Evolutionary conservation across 2,113 vertebrate species (phyloP), one percentile per base, ranked within the genome.

Genomic region (Chloropsis hardwickii): DNA sequence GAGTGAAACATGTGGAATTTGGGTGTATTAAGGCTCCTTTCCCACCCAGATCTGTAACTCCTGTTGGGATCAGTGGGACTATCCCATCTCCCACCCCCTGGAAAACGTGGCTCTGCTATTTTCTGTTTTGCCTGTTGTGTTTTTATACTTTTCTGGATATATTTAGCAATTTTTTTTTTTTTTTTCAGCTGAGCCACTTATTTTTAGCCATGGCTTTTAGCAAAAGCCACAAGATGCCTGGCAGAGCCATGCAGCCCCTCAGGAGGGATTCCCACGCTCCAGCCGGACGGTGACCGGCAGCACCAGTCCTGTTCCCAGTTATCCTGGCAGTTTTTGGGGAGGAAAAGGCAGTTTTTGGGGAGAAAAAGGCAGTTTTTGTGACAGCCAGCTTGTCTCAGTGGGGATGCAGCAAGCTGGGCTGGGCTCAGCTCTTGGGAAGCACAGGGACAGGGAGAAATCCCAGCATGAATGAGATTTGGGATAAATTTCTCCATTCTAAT

Each of bases 401-500:
- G 31, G 16, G 33, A 18, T 88, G 39, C 31, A 65, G 4, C 0
- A 2, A 85, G 60, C 15, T 78, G 79, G 79, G 35, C 17, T 57
- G 90, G 45, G 35, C 58, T 81, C 58, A 64, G 58, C 64, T 6
- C 3, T 29, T 20, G 70, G 65, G 50, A 42, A 88, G 23, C 0
- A 2, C 31, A 9, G 24, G 48, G 24, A 22, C 2, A 37, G 7
- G 57, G 53, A 86, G 56, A 11, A 47, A 90, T 60, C 48, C 21
- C 29, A 18, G 20, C 1, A 1, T 0, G 6, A 51, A 14, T 5
- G 25, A n/a, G 18, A 80, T 35, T 12, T 81, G 50, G 81, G 73
- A n/a, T 0, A 25, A 42, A 51, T 27, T 31, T n/a, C 11, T 66
- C 6, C 0, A 0, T 45, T 48, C 1, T 1, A 21, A 61, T 24